Conservation (phyloP, 2,888 invertebrate genomes). For the Keiferia lycopersicella region DNA sequence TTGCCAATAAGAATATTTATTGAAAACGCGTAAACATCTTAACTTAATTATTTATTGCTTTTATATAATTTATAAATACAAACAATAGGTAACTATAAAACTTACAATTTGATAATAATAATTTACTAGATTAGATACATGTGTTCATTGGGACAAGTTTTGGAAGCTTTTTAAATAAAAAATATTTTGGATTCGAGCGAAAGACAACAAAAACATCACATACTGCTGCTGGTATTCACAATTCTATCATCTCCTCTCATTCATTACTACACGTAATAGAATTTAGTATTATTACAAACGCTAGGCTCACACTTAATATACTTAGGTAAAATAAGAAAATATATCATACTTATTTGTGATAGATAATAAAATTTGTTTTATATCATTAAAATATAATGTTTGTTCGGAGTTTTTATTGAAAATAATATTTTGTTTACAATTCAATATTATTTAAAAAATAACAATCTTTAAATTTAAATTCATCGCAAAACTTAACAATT, state of each 20-base stretch:
- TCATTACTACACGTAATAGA: constrained; percentile 33
- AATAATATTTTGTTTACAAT: constrained; percentile 10
- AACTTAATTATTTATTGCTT: not conserved
- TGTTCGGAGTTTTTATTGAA: constrained; percentile 38
- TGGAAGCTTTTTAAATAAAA: not conserved
- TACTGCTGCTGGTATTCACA: constrained; percentile 37
- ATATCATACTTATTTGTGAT: constrained; percentile 19
- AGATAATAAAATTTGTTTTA: not conserved
- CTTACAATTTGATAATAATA: not conserved
- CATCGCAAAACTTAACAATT: constrained; percentile 60
- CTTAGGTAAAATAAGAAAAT: constrained; percentile 27
- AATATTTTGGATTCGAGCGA: constrained; percentile 45
- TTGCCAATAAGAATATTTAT: too few species aligned
- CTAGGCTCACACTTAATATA: constrained; percentile 37
- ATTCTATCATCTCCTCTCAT: constrained; percentile 39
- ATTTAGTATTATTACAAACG: constrained; percentile 24
- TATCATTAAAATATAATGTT: constrained; percentile 34
- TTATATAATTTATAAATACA: not conserved
- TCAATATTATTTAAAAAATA: constrained; percentile 8
- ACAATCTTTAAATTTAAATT: constrained; percentile 48
- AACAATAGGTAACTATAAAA: too few species aligned
- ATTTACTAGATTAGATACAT: not conserved
- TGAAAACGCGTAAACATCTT: not conserved
- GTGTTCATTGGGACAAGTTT: not conserved
- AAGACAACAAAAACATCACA: constrained; percentile 38